phyloP scores from a whole-genome alignment of 23 tunicate species.

The Ciona savignyi region DNA sequence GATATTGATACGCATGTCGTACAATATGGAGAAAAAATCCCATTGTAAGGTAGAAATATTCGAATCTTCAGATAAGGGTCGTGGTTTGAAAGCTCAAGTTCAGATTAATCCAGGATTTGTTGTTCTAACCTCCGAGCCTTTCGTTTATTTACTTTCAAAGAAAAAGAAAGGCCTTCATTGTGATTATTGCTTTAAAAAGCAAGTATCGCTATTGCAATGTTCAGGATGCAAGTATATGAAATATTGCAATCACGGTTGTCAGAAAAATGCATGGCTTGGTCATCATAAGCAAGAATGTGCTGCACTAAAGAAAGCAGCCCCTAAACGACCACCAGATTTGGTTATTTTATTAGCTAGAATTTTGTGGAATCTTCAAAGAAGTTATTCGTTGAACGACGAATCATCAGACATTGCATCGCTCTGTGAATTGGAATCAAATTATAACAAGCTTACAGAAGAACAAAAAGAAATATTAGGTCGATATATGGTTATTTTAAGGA shows the following conservation, averaged over 20 bases:
- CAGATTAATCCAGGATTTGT: slow-evolving; percentile 35
- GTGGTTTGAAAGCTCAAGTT: slow-evolving; percentile 29
- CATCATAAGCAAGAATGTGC: slow-evolving; percentile 76
- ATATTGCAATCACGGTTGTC: slow-evolving; percentile 61
- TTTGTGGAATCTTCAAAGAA: too few relatives aligned
- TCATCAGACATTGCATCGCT: too few relatives aligned
- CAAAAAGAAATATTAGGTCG: too few relatives aligned
- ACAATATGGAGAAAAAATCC: too few relatives aligned
- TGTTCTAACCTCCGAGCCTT: slow-evolving; percentile 49
- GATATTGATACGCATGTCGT: too few relatives aligned
- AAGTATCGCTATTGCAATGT: too few relatives aligned
- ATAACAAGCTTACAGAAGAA: slow-evolving; percentile 39
- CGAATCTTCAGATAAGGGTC: slow-evolving; percentile 31
- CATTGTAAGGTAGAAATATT: slow-evolving; percentile 48
- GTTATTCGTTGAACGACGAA: too few relatives aligned
- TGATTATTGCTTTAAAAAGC: too few relatives aligned
- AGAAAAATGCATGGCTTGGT: too few relatives aligned
- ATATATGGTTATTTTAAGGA: too few relatives aligned
- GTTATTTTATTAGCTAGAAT: too few relatives aligned
- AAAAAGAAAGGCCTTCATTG: slow-evolving; percentile 67
- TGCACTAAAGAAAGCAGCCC: slow-evolving; percentile 61
- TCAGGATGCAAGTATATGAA: slow-evolving; percentile 84
- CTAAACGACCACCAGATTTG: slow-evolving; percentile 78
- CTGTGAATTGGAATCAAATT: slow-evolving; percentile 27
- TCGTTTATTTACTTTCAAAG: slow-evolving; percentile 50